Percentiles rank a stretch among this genome's conserved stretches.
phyloP scores from a whole-genome alignment of 2,113 vertebrate genomes.

The Axis porcinus region DNA sequence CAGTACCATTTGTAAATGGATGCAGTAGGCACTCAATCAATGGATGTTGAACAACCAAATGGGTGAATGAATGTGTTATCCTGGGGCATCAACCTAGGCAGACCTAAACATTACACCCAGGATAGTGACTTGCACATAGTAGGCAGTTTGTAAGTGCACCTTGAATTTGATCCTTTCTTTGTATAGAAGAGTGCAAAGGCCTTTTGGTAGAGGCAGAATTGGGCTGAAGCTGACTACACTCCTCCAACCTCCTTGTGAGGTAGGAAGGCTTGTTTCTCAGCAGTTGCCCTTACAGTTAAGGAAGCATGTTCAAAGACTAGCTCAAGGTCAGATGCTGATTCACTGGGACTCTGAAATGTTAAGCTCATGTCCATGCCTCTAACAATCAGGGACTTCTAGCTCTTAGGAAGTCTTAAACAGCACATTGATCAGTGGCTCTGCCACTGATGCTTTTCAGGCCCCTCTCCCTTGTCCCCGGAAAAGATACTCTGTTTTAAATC shows the following conservation, averaged over 20 bases:
- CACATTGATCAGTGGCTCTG: neutral
- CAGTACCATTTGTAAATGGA: neutral
- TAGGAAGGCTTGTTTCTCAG: neutral
- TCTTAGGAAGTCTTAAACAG: neutral
- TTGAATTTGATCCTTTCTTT: neutral
- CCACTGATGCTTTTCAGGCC: neutral
- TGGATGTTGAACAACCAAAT: neutral
- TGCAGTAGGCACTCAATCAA: neutral
- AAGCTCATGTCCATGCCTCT: neutral
- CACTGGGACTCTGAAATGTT: neutral
- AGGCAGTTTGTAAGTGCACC: neutral
- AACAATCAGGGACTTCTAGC: neutral
- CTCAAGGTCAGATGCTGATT: neutral
- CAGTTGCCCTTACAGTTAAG: neutral
- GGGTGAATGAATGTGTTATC: neutral
- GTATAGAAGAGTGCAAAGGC: neutral
- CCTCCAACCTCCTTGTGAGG: neutral
- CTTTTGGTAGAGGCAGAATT: neutral
- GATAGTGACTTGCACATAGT: neutral
- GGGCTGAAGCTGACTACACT: neutral
- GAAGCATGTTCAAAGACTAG: neutral
- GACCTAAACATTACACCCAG: neutral
- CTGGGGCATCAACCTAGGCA: neutral
- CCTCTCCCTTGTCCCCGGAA: neutral
- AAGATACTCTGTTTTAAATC: neutral